Evolutionary conservation across 1,140 invertebrate genomes (phyloP), one percentile per base, ranked within the genome.

Genomic region (Helicoverpa armigera): DNA sequence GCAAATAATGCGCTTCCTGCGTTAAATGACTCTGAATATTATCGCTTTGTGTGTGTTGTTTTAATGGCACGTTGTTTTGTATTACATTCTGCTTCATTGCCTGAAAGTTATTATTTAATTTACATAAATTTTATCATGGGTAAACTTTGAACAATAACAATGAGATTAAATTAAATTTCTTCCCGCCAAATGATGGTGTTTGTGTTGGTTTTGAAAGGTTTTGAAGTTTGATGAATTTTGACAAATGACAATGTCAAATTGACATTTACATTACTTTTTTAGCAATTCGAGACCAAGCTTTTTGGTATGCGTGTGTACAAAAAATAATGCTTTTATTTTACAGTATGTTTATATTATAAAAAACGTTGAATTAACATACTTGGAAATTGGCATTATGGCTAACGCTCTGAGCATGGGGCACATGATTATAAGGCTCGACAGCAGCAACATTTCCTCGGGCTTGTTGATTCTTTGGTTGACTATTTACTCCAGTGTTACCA

Each of bases 381-480:
- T 95, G 95, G 82, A 94, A 94, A 79, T 95, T 95, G 35, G 90
- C 90, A 76, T 92, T 94, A 87, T 95, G 94, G 80, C 91, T 95
- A 83, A 96, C 95, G 80, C 96, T 96, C 81, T 95, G 96, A 76
- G 96, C 96, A 82, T 97, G 97, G 10, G 97, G 97, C 85, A 98
- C 97, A 87, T 98, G 97, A 85, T 98, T 98, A 87, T 98, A 98
- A 0, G 98, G 98, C 88, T 98, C 98, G 2, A 99, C 97, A 9
- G 98, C 98, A 1, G 98, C 98, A 69, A 98, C 97, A 90, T 98
- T 98, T 23, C 97, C 97, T 86, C 96, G 90, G 58, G 95, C 91
- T 85, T 95, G 91, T 85, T 92, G 94, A 83, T 92, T 95, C 92
- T 95, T 95, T 89, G 93, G 91, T 89, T 92, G 91, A 81, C 87